Evolutionary conservation across 2,797 vertebrate genomes (phyloP), one percentile per base, ranked within the genome.

Genomic region (Microcaecilia unicolor): DNA sequence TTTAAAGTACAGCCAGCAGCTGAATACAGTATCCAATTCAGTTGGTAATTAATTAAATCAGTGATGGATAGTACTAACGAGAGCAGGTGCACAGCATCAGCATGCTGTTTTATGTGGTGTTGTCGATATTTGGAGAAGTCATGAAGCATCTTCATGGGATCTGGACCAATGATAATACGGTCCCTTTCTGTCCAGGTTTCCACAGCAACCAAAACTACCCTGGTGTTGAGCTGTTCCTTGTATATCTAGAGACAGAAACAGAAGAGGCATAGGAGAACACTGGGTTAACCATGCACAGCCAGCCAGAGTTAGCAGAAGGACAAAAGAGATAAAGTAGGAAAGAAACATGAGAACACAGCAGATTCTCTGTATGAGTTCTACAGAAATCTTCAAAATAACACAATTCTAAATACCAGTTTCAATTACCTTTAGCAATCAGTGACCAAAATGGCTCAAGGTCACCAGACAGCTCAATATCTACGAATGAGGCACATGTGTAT

Each of bases 181-280:
- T 99, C 91, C 55, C 80, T 87, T 49, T 98, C 93, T 0, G 91
- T 92, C 96, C 96, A 99, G 35, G 93, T 92, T 78, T 98, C 94
- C 61, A 97, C 78, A 15, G 86, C 94, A 31, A 99, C 88, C 9
- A 99, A 86, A 48, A 99, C 92, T 44, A 99, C 93, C 8, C 93
- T 89, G 4, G 94, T 98, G 28, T 96, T 89, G 49, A 99, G 81
- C 37, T 98, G 91, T 24, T 98, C 93, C 80, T 93, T 97, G 83
- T 95, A 99, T 71, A 95, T 77, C 96, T 99, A 78, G 41, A 63
- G 64, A 55, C 28, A 72, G 15, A 82, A 67, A 81, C 51, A 70
- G 65, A 70, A 82, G 56, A 76, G 64, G 78, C 31, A 74, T 53
- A 63, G 71, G 59, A 73, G 55, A 76, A 76, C 61, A 72, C 77